Evolutionary conservation across 2,888 invertebrate genomes (phyloP).

Genomic region (Stomorhina lunata): DNA sequence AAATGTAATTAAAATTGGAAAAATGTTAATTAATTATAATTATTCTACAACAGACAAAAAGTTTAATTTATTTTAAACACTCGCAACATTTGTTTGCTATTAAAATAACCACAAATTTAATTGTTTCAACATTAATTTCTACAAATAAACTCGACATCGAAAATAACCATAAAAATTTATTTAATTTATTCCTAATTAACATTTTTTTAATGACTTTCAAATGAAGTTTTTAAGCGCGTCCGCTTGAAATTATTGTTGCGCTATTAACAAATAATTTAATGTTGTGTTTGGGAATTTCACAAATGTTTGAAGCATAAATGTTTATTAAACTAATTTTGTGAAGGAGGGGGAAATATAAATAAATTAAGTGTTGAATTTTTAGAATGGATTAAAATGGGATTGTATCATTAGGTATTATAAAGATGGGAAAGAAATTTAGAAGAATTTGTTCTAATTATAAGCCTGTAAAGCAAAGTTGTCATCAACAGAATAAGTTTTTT

Average conservation of each 20-base stretch:
- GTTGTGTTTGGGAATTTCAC: neutral
- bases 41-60: neutral
- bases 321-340: neutral
- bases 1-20: neutral
- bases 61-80: neutral
- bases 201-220: constrained; percentile 25
- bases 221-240: constrained; percentile 10
- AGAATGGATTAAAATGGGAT: neutral
- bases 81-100: neutral
- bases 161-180: constrained; percentile 1
- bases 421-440: too few species aligned
- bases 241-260: neutral
- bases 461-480: too few species aligned
- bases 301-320: neutral
- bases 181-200: constrained; percentile 26
- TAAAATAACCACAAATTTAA: constrained; percentile 6
- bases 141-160: neutral
- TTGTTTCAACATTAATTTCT: neutral
- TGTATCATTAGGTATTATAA: too few species aligned
- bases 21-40: neutral
- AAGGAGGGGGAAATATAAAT: neutral
- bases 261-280: constrained; percentile 7
- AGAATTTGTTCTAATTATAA: too few species aligned
- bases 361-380: neutral
- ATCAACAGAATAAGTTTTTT: too few species aligned